Evolutionary conservation across 2,797 vertebrate species (phyloP), one percentile per base, ranked within the genome.

Genomic region (Eospalax fontanierii): DNA sequence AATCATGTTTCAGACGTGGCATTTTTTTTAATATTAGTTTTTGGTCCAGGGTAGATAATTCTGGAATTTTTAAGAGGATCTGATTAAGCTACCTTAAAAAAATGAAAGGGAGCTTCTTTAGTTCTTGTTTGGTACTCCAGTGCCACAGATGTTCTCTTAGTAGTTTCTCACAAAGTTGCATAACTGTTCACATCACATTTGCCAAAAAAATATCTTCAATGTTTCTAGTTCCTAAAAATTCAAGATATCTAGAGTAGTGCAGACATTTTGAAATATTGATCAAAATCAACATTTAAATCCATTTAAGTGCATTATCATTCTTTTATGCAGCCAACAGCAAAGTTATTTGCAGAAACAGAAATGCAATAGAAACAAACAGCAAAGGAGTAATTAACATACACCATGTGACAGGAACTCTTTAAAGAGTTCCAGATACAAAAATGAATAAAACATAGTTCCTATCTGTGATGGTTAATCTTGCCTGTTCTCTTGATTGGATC

Each of bases 141-240:
- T 78, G 73, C 73, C 35, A 78, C 18, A 35, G 68, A 38, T n/a
- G 2, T 43, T 65, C 75, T 61, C 28, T 68, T 50, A 86, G n/a
- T 91, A 4, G 84, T 71, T 95, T 89, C 82, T 65, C 38, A 70
- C n/a, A 78, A 91, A 89, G 38, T 85, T 89, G 59, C 18, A 19
- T 2, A 75, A 43, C n/a, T 30, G 19, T 79, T 86, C 50, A 46
- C 22, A 15, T 43, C 54, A 79, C 79, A 8, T 33, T 95, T 84
- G 6, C 12, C 1, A 83, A 24, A 75, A n/a, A 84, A 76, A 30
- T 70, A 82, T 28, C 57, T 95, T 63, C 11, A 68, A 3, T 28
- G 61, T 28, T 38, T 83, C 26, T 85, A 85, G 35, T 79, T 91
- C 18, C 28, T 91, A 82, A 86, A 89, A 82, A 66, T 66, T 28